Evolutionary conservation across 2,113 vertebrate genomes (phyloP).

Genomic region (Triplophysa rosa): DNA sequence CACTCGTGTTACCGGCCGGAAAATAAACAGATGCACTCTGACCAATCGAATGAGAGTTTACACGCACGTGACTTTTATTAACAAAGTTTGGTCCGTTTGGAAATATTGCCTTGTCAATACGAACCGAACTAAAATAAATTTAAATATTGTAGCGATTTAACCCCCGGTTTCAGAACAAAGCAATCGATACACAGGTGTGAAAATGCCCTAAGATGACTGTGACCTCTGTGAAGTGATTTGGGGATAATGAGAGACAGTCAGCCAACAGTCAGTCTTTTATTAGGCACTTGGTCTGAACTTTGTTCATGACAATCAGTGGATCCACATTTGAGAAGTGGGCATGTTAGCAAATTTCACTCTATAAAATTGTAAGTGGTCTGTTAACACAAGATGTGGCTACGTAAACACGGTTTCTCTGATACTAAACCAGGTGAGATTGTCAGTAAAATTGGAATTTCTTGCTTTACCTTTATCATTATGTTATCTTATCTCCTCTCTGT

Average conservation of each 20-base stretch:
- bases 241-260: background rate
- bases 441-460: background rate
- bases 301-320: slow-evolving; percentile 52
- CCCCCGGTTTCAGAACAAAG: no score
- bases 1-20: no score
- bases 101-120: no score
- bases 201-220: background rate
- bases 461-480: background rate
- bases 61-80: no score
- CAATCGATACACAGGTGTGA: no score
- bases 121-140: no score
- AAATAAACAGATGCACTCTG: no score
- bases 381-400: background rate
- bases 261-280: slow-evolving; percentile 54
- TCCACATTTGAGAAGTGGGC: slow-evolving; percentile 12
- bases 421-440: slow-evolving; percentile 4
- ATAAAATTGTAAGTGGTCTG: background rate
- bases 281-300: slow-evolving; percentile 60
- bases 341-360: slow-evolving; percentile 1
- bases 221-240: slow-evolving; percentile 16
- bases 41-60: no score
- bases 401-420: background rate
- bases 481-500: background rate
- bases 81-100: no score
- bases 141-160: no score